Evolutionary conservation across 1,140 invertebrate species (phyloP).

Genomic region (Neodiprion lecontei): DNA sequence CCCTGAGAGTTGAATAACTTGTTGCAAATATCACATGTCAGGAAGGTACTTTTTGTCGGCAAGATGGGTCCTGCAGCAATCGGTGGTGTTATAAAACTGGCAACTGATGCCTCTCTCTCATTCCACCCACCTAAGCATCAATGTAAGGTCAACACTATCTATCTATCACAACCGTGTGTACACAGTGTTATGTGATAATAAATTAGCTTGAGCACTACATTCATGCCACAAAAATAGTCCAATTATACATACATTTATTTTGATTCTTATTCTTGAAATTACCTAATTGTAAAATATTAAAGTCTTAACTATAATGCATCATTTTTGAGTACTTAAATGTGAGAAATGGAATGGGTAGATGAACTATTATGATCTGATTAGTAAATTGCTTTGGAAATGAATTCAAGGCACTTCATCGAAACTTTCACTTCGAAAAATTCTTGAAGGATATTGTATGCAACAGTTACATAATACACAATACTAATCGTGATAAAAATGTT

Average conservation of each 20-base stretch:
- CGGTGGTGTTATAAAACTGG: not conserved
- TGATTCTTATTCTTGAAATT: too few species aligned
- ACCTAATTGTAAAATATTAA: not conserved
- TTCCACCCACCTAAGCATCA: constrained; percentile 60
- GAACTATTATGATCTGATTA: not conserved
- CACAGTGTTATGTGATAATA: constrained; percentile 58
- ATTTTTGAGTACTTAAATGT: not conserved
- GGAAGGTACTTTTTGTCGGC: constrained; percentile 36
- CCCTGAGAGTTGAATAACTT: constrained; percentile 58
- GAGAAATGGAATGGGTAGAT: not conserved
- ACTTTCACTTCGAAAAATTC: too few species aligned
- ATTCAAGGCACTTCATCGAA: too few species aligned
- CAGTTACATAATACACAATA: too few species aligned
- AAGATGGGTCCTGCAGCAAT: constrained; percentile 12
- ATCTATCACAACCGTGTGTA: constrained; percentile 56
- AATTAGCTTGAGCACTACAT: constrained; percentile 63
- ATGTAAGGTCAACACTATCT: constrained; percentile 64
- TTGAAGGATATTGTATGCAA: too few species aligned
- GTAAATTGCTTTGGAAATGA: too few species aligned
- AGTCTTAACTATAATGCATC: constrained; percentile 11
- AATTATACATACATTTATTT: constrained; percentile 12
- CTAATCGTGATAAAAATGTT: too few species aligned
- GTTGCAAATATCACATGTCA: constrained; percentile 52
- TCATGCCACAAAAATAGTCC: constrained; percentile 56
- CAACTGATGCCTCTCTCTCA: constrained; percentile 31